Conservation (phyloP, 2,888 invertebrate genomes). For the Nycteola revayana region DNA sequence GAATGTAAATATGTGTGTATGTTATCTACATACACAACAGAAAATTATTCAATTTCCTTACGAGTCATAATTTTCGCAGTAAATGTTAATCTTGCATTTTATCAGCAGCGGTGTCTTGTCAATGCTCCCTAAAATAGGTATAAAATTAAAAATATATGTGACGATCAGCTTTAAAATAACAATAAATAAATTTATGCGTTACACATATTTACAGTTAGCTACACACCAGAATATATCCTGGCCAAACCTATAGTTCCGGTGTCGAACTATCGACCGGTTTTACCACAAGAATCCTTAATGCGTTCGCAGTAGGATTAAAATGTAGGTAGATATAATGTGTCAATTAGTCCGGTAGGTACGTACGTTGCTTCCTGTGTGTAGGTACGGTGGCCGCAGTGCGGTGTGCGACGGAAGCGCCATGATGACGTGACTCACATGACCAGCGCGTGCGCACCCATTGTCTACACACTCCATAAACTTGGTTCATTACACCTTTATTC, state of each 20-base stretch:
- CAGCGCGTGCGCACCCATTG: constrained; percentile 54
- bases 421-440: constrained; percentile 58
- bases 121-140: too few relatives aligned
- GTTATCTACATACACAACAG: too few relatives aligned
- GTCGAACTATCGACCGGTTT: constrained; percentile 2
- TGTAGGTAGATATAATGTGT: constrained; percentile 28
- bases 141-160: too few relatives aligned
- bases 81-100: too few relatives aligned
- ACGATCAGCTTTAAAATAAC: too few relatives aligned
- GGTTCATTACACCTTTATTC: constrained; percentile 19
- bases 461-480: constrained; percentile 56
- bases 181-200: too few relatives aligned
- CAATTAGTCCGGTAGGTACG: constrained; percentile 36
- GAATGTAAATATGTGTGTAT: too few relatives aligned
- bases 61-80: too few relatives aligned
- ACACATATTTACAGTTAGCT: not conserved
- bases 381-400: too few relatives aligned
- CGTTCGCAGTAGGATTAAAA: constrained; percentile 7
- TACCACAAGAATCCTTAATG: not conserved
- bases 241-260: constrained; percentile 12
- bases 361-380: constrained; percentile 60
- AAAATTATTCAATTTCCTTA: too few relatives aligned
- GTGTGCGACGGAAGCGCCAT: constrained; percentile 49
- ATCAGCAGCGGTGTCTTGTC: too few relatives aligned
- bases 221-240: not conserved